Conservation (phyloP, 1,140 invertebrate genomes). For the Physella acuta region DNA sequence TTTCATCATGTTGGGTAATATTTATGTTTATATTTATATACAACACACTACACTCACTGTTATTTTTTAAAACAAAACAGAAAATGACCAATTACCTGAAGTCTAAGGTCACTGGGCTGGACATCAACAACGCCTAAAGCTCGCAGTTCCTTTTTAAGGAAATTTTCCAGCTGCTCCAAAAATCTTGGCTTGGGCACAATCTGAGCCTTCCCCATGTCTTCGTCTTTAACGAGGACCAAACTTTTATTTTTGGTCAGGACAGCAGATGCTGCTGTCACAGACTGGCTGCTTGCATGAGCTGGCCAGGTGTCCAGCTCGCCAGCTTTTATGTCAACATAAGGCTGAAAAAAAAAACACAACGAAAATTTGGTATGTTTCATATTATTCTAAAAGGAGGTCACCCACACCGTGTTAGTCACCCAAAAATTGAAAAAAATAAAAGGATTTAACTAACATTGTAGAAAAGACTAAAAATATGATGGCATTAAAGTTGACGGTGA, state of each 20-base stretch:
- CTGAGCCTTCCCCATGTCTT: constrained; percentile 51
- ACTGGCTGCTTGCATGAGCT: constrained; percentile 56
- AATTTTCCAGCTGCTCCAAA: constrained; percentile 58
- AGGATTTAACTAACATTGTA: not conserved
- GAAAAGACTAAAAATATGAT: not conserved
- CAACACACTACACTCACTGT: too few species aligned
- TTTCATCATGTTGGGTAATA: too few species aligned
- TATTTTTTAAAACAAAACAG: not conserved
- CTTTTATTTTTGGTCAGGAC: constrained; percentile 54
- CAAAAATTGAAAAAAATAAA: not conserved
- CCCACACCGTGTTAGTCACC: too few species aligned
- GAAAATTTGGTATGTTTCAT: too few species aligned
- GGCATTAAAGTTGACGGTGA: not conserved
- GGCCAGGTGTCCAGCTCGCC: constrained; percentile 60
- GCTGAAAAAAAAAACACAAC: constrained; percentile 36
- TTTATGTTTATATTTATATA: too few species aligned
- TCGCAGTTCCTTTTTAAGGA: constrained; percentile 56
- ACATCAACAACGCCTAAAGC: constrained; percentile 53
- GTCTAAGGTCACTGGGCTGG: constrained; percentile 53
- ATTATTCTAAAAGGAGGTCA: too few species aligned
- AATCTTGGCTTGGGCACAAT: constrained; percentile 58
- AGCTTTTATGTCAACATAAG: constrained; percentile 53
- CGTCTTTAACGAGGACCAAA: constrained; percentile 53
- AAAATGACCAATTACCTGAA: constrained; percentile 47
- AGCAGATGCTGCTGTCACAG: constrained; percentile 38